Conservation (phyloP, 2,888 invertebrate genomes). For the Limnephilus lunatus region DNA sequence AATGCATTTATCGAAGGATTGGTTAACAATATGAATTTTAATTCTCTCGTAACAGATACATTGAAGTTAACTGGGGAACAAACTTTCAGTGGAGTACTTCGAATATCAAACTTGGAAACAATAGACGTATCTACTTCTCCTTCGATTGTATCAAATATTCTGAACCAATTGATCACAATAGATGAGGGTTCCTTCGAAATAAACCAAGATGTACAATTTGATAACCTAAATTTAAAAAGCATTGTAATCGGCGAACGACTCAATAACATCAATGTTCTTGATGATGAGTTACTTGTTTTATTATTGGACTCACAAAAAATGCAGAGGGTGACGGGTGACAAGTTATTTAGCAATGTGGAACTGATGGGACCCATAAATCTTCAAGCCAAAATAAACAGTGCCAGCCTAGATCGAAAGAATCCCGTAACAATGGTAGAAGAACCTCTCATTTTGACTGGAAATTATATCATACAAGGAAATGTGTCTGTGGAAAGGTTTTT, state of each 20-base stretch:
- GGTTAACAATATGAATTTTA: slow-evolving; percentile 74
- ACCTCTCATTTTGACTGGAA: slow-evolving; percentile 69
- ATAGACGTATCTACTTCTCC: slow-evolving; percentile 22
- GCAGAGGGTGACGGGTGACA: slow-evolving; percentile 73
- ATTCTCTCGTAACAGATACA: slow-evolving; percentile 72
- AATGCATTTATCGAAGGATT: slow-evolving; percentile 72
- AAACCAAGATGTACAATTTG: slow-evolving; percentile 73
- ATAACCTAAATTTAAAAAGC: slow-evolving; percentile 71
- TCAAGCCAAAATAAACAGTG: slow-evolving; percentile 73
- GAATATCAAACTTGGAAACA: slow-evolving; percentile 46
- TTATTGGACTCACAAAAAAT: slow-evolving; percentile 70
- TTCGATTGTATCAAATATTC: slow-evolving; percentile 63
- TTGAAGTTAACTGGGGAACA: slow-evolving; percentile 76
- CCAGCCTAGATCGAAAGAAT: slow-evolving; percentile 71
- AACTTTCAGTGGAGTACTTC: slow-evolving; percentile 68
- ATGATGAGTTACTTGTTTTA: slow-evolving; percentile 73
- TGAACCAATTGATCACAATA: slow-evolving; percentile 71
- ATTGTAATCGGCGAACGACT: slow-evolving; percentile 72
- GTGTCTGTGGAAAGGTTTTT: slow-evolving; percentile 73
- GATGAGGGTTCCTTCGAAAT: slow-evolving; percentile 72
- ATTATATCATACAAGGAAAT: slow-evolving; percentile 71
- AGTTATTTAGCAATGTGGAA: slow-evolving; percentile 72
- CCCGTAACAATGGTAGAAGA: slow-evolving; percentile 73
- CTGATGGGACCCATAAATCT: slow-evolving; percentile 73
- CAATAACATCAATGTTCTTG: slow-evolving; percentile 73